Conservation (phyloP, 2,797 vertebrate species). For the Anguilla obscura region DNA sequence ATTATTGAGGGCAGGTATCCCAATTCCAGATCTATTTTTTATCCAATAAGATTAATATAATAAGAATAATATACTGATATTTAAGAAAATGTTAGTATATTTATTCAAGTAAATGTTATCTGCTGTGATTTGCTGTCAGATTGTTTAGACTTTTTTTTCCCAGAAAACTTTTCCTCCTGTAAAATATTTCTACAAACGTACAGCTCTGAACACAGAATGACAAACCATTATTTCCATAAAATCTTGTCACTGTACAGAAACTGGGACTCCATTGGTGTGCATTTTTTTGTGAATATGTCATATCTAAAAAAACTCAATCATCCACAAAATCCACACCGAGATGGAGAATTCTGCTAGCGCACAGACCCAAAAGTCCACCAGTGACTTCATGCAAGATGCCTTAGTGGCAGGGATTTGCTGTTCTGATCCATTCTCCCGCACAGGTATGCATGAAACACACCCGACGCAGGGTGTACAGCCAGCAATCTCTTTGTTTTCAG, state of each 20-base stretch:
- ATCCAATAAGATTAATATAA: not conserved
- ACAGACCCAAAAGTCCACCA: slow-evolving; percentile 7
- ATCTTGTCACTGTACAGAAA: slow-evolving; percentile 9
- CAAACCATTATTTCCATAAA: not conserved
- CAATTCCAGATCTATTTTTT: not conserved
- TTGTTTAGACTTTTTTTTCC: not conserved
- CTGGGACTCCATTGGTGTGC: not conserved
- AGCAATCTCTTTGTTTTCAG: not conserved
- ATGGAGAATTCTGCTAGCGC: not conserved
- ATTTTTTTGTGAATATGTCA: not conserved
- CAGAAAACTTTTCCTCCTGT: slow-evolving; percentile 6
- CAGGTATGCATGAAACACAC: slow-evolving; percentile 11
- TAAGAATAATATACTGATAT: no score
- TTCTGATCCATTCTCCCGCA: slow-evolving; percentile 9
- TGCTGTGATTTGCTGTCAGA: not conserved
- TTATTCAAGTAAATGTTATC: not conserved
- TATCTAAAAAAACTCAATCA: slow-evolving; percentile 16
- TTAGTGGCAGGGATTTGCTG: slow-evolving; percentile 2
- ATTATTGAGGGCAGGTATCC: not conserved
- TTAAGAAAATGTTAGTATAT: not conserved
- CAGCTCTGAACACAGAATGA: not conserved
- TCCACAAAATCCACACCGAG: slow-evolving; percentile 8
- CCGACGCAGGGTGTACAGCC: not conserved
- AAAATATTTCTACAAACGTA: not conserved
- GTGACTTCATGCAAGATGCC: not conserved